A percentile compares a stretch with the other conserved stretches of the same genome.
Evolutionary conservation across 2,888 invertebrate genomes (phyloP).

Genomic region (Vesta saturnalis): DNA sequence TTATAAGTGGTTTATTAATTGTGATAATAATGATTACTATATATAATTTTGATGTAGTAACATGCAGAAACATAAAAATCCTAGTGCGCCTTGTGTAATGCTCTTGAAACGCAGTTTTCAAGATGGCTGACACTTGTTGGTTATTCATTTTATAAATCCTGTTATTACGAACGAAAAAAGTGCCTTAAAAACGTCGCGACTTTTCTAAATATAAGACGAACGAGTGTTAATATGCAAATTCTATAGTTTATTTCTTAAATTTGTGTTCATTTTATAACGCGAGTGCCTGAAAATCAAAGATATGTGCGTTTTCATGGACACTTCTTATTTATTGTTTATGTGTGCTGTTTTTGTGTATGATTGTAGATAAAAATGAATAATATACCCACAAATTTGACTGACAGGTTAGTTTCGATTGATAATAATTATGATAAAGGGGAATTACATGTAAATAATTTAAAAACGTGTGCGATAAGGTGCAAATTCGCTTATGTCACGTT

Average conservation of each 20-base stretch:
- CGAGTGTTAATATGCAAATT: constrained; percentile 26
- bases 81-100: constrained; percentile 38
- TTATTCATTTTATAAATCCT: constrained; percentile 52
- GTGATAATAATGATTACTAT: too few relatives aligned
- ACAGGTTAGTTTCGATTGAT: constrained; percentile 49
- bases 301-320: constrained; percentile 56
- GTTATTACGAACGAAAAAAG: constrained; percentile 50
- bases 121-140: constrained; percentile 64
- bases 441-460: constrained; percentile 18
- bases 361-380: constrained; percentile 57
- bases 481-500: constrained; percentile 46
- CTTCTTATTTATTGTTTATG: constrained; percentile 43
- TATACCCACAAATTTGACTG: constrained; percentile 47
- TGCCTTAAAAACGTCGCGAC: constrained; percentile 52
- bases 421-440: background rate
- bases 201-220: constrained; percentile 43
- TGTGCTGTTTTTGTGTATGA: constrained; percentile 49
- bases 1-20: too few relatives aligned
- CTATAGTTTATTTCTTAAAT: constrained; percentile 19
- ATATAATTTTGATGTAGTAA: too few relatives aligned
- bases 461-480: background rate
- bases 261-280: constrained; percentile 49
- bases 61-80: constrained; percentile 4
- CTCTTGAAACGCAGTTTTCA: constrained; percentile 46
- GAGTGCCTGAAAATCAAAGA: constrained; percentile 50